A percentile compares a stretch with the other conserved stretches of the same genome.
Conservation (phyloP, 2,888 invertebrate species). For the Peribatodes rhomboidaria region DNA sequence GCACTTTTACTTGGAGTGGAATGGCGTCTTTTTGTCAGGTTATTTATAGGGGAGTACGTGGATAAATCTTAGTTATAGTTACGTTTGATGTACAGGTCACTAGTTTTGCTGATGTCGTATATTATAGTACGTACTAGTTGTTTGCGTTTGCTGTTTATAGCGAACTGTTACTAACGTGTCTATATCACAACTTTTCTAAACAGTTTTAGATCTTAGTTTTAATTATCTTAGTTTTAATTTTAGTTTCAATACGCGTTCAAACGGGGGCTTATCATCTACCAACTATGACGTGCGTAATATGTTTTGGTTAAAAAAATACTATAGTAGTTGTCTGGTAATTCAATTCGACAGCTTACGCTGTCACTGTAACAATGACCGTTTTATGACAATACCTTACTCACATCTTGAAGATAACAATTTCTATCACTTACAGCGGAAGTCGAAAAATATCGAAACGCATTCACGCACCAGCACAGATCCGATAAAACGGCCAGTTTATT, state of each 20-base stretch:
- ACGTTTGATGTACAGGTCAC: constrained; percentile 13
- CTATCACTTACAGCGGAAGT: constrained; percentile 13
- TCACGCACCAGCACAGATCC: constrained; percentile 55
- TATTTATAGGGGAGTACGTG: constrained; percentile 36
- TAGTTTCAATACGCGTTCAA: no score
- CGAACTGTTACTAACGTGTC: no score
- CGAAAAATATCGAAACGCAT: constrained; percentile 53
- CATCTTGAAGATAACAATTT: not conserved
- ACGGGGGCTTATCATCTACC: no score
- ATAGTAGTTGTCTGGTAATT: no score
- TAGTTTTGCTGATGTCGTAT: constrained; percentile 3
- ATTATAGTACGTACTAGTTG: not conserved
- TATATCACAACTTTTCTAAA: no score
- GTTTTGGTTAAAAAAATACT: no score
- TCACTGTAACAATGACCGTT: not conserved
- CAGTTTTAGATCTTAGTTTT: no score
- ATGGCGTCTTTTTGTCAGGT: constrained; percentile 32
- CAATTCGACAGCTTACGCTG: no score
- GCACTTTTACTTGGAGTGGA: constrained; percentile 38
- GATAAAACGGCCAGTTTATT: constrained; percentile 70
- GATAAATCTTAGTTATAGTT: constrained; percentile 36
- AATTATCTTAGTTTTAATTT: no score
- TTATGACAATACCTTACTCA: not conserved
- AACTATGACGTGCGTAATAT: no score
- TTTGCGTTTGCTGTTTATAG: no score